These are phyloP conservation scores for Drosophila diplacantha DNA, from an alignment of 2,888 invertebrate genomes.

Conservation along the genomic window DNA sequence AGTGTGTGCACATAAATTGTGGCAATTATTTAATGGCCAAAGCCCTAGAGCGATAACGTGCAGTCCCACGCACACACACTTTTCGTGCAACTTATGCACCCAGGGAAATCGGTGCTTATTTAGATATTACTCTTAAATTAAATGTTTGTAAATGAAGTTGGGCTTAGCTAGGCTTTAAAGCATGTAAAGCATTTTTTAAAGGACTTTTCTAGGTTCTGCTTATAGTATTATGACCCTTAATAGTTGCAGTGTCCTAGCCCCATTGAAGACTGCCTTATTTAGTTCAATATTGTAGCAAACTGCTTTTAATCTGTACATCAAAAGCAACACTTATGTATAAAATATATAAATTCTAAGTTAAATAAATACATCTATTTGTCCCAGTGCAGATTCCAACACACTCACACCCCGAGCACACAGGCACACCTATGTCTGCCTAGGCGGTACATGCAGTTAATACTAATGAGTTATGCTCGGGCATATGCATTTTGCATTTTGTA, in stretches of 20 bases:
- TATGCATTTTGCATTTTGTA: slow-evolving; percentile 42
- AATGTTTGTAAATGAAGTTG: background rate
- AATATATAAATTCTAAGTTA: background rate
- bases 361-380: slow-evolving; percentile 1
- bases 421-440: slow-evolving; percentile 20
- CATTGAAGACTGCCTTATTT: no score
- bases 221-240: no score
- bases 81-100: background rate
- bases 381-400: background rate
- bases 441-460: slow-evolving; percentile 54
- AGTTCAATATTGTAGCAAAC: no score
- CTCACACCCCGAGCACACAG: slow-evolving; percentile 9
- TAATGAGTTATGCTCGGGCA: slow-evolving; percentile 67
- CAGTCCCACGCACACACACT: slow-evolving; percentile 13
- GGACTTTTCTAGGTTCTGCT: no score
- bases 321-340: background rate
- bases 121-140: background rate
- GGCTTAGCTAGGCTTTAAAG: background rate
- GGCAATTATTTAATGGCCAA: slow-evolving; percentile 65
- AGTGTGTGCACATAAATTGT: slow-evolving; percentile 69
- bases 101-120: background rate
- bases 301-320: no score
- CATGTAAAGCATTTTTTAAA: background rate
- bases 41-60: slow-evolving; percentile 55
- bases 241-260: no score